phyloP scores from a whole-genome alignment of 2,113 vertebrate species.

The Zapornia atra region DNA sequence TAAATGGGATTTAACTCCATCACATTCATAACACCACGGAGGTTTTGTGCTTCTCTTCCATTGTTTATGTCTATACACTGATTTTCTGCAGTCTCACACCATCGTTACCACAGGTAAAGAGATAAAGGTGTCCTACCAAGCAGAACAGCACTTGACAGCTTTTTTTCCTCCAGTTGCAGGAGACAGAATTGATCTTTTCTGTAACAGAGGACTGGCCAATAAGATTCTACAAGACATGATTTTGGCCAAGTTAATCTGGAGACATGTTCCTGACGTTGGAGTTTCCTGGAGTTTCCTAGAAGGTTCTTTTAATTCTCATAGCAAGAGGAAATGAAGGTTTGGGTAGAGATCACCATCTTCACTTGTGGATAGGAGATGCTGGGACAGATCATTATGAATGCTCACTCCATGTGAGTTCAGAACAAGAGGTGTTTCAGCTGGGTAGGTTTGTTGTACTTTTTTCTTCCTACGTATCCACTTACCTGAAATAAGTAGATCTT shows the following conservation, averaged over 20 bases:
- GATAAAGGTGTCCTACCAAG: background rate
- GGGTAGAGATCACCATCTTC: background rate
- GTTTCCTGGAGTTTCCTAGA: background rate
- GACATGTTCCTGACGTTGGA: accelerated
- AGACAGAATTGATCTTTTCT: background rate
- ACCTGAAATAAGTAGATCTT: background rate
- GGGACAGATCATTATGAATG: background rate
- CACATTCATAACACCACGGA: background rate
- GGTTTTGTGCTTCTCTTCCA: background rate
- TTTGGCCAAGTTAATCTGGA: background rate
- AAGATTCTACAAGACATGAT: background rate
- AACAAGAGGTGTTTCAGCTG: background rate
- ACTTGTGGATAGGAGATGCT: background rate
- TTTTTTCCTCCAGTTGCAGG: background rate
- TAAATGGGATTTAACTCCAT: too few relatives aligned
- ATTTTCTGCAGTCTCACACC: background rate
- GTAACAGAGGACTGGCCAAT: accelerated
- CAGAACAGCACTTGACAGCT: background rate
- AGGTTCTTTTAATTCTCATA: background rate
- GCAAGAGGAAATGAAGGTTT: background rate
- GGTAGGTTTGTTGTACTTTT: background rate
- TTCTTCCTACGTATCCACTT: background rate
- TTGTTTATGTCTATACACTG: background rate
- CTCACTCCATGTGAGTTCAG: background rate
- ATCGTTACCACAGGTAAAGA: background rate